Base-by-base conservation (phyloP, 1,140 invertebrate genomes). In the Meloidogyne chitwoodi region DNA sequence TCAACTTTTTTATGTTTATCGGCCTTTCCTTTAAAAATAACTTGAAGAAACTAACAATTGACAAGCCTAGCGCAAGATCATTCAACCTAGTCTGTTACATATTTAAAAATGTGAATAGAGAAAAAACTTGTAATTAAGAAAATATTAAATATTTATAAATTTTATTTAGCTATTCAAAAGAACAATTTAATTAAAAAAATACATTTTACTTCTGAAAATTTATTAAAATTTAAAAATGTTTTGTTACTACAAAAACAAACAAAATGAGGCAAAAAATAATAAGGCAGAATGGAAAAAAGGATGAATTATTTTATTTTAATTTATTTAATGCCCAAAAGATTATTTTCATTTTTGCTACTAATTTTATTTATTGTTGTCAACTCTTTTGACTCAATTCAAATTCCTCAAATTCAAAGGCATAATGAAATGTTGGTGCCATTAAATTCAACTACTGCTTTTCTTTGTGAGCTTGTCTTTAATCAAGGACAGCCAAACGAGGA, bases 391-490 rank as follows among this genome's bases (percentile, higher is more conserved):
- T 41, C 65, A 5, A 19, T 41, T 41, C 65, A 41, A 67, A 67
- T 67, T 31, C 29, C 65, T 63, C 71, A 56, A 56, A 34, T 24
- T 19, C 56, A 38, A 24, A 61, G 71, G 16, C 71, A 24, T 31
- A 73, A 56, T 63, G 71, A 73, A 31, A 73, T 73, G 71, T 12
- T 73, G 4, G 71, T 73, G 22, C 71, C 71, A 22, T 41, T 73
- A 27, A 73, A 73, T 29, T 73, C 71, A 19, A 73, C 71, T 10
- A 73, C 56, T 14, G 71, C 71, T 26, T 38, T 73, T 11, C 61
- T 73, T 31, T 73, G 71, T 34, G 71, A 73, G 56, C 71, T 64
- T 27, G 71, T 73, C 12, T 73, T 73, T 64, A 65, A 73, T 24
- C 44, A 63, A 10, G 27, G 34, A 16, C 8, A 22, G 16, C n/a